Conservation (phyloP, 2,113 vertebrate species). For the Tinamus guttatus region DNA sequence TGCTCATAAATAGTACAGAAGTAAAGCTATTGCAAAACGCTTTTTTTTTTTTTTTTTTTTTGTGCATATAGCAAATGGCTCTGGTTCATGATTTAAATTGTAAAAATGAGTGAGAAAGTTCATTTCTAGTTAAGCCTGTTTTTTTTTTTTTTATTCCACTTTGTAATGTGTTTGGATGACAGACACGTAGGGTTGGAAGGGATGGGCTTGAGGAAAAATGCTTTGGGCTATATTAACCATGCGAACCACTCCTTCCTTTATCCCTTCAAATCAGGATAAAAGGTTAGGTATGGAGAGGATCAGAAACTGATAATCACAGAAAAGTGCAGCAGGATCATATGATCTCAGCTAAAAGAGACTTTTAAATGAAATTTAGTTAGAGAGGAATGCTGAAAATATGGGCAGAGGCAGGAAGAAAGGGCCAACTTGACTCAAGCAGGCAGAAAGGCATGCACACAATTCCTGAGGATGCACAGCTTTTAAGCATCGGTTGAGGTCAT, state of each 20-base stretch:
- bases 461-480: not conserved
- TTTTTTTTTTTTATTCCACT: not conserved
- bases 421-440: not conserved
- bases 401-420: not conserved
- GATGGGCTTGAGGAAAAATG: not conserved
- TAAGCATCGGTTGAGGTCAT: not conserved
- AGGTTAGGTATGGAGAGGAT: not conserved
- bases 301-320: not conserved
- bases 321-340: not conserved
- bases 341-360: not conserved
- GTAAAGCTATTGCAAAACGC: not conserved
- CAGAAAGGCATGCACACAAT: not conserved
- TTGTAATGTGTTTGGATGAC: not conserved
- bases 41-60: not conserved
- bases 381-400: not conserved
- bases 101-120: not conserved
- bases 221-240: not conserved
- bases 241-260: not conserved
- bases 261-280: not conserved
- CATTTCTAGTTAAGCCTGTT: not conserved
- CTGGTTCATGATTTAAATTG: not conserved
- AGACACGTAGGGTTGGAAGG: not conserved
- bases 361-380: not conserved
- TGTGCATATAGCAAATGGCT: not conserved
- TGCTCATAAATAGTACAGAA: not conserved